Conservation (phyloP, 2,797 vertebrate species). For the Channallabes apus region DNA sequence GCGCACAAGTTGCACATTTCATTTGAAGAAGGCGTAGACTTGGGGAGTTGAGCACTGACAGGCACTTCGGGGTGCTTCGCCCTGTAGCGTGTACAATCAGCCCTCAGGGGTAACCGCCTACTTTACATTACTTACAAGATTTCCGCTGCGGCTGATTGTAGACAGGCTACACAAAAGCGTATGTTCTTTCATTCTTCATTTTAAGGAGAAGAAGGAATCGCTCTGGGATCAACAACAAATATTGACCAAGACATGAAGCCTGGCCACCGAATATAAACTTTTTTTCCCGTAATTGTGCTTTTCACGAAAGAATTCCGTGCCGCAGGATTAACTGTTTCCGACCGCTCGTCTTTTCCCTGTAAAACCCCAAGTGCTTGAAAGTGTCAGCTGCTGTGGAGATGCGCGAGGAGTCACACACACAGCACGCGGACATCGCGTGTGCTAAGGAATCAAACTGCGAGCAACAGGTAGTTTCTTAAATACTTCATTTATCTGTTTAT, state of each 20-base stretch:
- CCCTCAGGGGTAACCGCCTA: background rate
- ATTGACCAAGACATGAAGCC: background rate
- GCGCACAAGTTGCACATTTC: background rate
- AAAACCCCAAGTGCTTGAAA: too few species aligned
- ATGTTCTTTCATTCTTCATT: background rate
- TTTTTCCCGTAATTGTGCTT: background rate
- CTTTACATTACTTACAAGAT: too few species aligned
- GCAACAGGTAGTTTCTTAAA: conserved; percentile 14
- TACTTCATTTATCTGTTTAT: too few species aligned
- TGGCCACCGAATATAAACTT: background rate
- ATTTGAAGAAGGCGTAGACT: background rate
- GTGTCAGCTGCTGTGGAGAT: background rate
- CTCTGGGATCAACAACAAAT: background rate
- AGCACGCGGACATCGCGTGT: background rate
- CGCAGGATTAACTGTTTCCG: too few species aligned
- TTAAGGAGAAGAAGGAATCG: background rate
- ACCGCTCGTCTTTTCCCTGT: background rate
- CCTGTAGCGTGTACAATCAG: background rate
- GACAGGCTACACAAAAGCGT: too few species aligned
- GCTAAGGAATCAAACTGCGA: background rate
- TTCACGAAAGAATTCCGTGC: background rate
- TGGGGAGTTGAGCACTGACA: background rate
- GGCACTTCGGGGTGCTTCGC: background rate
- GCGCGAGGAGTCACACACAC: background rate
- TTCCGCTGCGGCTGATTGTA: background rate